Evolutionary conservation across 2,113 vertebrate genomes (phyloP).

Genomic region (Alethe castanea): DNA sequence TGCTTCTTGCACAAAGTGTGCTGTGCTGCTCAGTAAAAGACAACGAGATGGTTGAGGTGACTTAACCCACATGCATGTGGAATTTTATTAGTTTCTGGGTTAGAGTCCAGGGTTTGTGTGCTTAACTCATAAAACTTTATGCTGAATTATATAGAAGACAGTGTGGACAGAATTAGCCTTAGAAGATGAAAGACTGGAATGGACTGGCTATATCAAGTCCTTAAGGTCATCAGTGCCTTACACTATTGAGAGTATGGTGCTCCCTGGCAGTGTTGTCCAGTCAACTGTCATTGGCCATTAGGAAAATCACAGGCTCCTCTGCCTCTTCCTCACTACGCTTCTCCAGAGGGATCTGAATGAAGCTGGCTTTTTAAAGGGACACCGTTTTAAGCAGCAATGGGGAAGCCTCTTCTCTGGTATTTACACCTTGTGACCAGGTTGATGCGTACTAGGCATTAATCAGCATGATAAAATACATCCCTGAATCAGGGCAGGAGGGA

Average conservation of each 20-base stretch:
- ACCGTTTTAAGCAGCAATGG: neutral
- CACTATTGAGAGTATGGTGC: neutral
- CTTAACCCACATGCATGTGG: rapidly evolving
- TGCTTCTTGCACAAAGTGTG: rapidly evolving
- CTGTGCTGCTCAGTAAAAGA: neutral
- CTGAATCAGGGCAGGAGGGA: neutral
- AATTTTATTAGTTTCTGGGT: neutral
- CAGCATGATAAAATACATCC: neutral
- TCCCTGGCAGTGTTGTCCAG: neutral
- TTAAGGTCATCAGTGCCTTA: neutral
- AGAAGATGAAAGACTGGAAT: neutral
- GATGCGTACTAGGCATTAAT: neutral
- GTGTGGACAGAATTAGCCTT: rapidly evolving
- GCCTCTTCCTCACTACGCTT: rapidly evolving
- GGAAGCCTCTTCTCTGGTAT: neutral
- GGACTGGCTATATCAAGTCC: rapidly evolving
- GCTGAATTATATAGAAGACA: neutral
- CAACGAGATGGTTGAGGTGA: neutral
- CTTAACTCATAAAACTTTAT: neutral
- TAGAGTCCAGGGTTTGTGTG: neutral
- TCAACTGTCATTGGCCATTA: neutral
- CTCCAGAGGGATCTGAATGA: neutral
- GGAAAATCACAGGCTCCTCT: neutral
- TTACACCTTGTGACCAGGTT: neutral
- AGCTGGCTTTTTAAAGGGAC: neutral